Base-by-base conservation (phyloP, 2,888 invertebrate genomes). In the Cantharis rustica region DNA sequence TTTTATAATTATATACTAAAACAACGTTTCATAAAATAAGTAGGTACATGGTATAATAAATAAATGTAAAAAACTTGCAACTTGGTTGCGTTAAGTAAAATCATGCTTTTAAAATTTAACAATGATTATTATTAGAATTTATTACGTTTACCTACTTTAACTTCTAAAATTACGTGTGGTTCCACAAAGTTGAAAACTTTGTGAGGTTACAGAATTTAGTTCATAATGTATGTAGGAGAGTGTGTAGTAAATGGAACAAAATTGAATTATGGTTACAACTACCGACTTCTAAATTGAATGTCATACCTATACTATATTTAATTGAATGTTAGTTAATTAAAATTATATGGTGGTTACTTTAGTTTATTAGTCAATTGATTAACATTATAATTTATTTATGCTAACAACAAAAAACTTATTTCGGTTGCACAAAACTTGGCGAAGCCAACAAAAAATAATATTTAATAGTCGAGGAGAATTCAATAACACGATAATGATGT, bases 201-300 rank as follows among this genome's bases (percentile, higher is more conserved):
- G 69, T 73, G 68, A 61, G 73, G 61, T 47, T 73, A 61, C 62
- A 62, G 68, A 61, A 61, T 73, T 73, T 68, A 73, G 73, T 23
- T 62, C 26, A 71, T 71, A 71, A 71, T 71, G 63, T 71, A 71
- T 69, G 73, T 68, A 27, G 27, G 16, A 73, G 47, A 62, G 73
- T 61, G 68, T 61, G 73, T 26, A 73, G 68, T 73, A 73, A 73
- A 68, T 73, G 73, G 73, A 62, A 68, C 61, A 62, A 73, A 73
- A 73, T 73, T 73, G 73, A 73, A 73, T 73, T 73, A 73, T 68
- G 31, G 68, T n/a, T 61, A 68, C 73, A 68, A 69, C 69, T 69
- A 68, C 61, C 23, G 26, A 61, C 27, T 47, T 61, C 73, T 47
- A 69, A 68, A 68, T 26, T 68, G 73, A 73, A 73, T 68, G 61